Conservation (phyloP, 2,888 invertebrate species). For the Pyrocoelia pectoralis region DNA sequence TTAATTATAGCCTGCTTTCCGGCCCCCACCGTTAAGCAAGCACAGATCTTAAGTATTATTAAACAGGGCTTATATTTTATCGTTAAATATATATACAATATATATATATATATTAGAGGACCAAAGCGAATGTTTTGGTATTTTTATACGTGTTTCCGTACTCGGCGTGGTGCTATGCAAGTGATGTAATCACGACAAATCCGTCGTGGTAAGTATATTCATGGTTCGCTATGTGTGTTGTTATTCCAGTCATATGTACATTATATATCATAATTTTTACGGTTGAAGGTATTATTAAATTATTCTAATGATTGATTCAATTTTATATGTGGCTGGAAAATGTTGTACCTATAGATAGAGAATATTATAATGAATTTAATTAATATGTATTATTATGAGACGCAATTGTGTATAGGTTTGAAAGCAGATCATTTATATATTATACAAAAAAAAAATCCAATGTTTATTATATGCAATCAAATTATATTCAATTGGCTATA, state of each 20-base stretch:
- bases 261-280: slow-evolving; percentile 48
- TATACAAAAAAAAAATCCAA: slow-evolving; percentile 50
- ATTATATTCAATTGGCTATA: slow-evolving; percentile 54
- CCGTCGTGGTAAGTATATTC: slow-evolving; percentile 26
- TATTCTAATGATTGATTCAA: slow-evolving; percentile 40
- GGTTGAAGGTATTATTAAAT: slow-evolving; percentile 58
- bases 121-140: slow-evolving; percentile 59
- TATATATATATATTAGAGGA: slow-evolving; percentile 49
- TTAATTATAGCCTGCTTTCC: slow-evolving; percentile 37
- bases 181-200: slow-evolving; percentile 47
- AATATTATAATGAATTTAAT: slow-evolving; percentile 38
- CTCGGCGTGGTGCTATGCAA: slow-evolving; percentile 59
- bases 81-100: slow-evolving; percentile 43
- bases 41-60: slow-evolving; percentile 55
- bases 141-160: slow-evolving; percentile 59
- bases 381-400: slow-evolving; percentile 33
- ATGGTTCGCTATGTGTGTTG: slow-evolving; percentile 50
- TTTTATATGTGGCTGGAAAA: slow-evolving; percentile 54
- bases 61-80: slow-evolving; percentile 57
- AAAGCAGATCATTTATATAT: slow-evolving; percentile 51
- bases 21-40: slow-evolving; percentile 34
- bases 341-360: slow-evolving; percentile 52
- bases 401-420: slow-evolving; percentile 52
- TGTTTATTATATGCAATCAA: slow-evolving; percentile 56
- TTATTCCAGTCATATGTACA: slow-evolving; percentile 57